phyloP scores from a whole-genome alignment of 1,140 invertebrate genomes.

The Anadara kagoshimensis region DNA sequence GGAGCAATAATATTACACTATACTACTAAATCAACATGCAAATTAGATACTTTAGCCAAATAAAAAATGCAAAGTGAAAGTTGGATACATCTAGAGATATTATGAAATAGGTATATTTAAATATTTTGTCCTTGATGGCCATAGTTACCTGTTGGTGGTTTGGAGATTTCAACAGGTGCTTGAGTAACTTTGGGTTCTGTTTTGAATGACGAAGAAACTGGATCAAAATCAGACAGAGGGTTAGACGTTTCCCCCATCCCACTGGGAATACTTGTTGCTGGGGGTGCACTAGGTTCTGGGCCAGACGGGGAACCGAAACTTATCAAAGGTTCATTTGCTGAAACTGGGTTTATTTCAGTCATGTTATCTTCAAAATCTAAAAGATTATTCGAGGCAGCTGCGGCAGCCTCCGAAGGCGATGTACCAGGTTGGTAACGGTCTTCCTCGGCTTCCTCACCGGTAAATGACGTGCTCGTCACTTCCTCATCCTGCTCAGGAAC shows the following conservation, averaged over 20 bases:
- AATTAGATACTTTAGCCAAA: too few relatives aligned
- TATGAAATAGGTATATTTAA: too few relatives aligned
- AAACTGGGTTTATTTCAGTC: conserved; percentile 17
- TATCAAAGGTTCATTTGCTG: conserved; percentile 19
- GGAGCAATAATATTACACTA: too few relatives aligned
- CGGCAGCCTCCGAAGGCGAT: conserved; percentile 46
- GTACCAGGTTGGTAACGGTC: conserved; percentile 56
- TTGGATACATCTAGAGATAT: too few relatives aligned
- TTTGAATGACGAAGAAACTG: conserved; percentile 13
- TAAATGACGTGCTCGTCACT: conserved; percentile 49
- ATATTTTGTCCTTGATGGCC: too few relatives aligned
- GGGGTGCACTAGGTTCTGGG: conserved; percentile 44
- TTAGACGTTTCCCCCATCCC: conserved; percentile 20
- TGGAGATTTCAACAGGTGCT: conserved; percentile 9
- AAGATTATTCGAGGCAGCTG: conserved; percentile 40
- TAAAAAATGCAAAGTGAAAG: too few relatives aligned
- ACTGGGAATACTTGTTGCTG: conserved; percentile 34
- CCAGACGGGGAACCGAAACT: conserved; percentile 27
- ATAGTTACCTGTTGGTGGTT: conserved; percentile 15
- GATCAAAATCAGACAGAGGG: conserved; percentile 18
- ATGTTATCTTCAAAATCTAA: conserved; percentile 49
- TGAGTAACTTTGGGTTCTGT: conserved; percentile 6
- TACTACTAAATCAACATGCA: too few relatives aligned
- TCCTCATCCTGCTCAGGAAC: conserved; percentile 52
- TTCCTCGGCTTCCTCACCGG: conserved; percentile 56